A percentile compares a stretch with the other conserved stretches of the same genome.
Conservation (phyloP, 2,888 invertebrate genomes). For the Drosophila neonasuta region DNA sequence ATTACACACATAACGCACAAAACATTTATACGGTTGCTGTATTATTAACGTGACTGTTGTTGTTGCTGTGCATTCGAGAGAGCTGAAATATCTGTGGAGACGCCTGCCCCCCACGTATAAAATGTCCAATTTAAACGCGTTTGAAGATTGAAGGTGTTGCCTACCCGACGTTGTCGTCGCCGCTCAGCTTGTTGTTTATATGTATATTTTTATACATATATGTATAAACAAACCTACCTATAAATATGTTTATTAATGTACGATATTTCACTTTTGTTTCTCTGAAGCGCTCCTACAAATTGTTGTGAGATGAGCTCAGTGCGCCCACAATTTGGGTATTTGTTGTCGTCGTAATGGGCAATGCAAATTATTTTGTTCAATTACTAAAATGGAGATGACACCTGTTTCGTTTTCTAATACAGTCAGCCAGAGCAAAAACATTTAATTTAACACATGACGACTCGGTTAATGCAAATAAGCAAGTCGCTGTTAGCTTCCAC, state of each 20-base stretch:
- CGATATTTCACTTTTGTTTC: slow-evolving; percentile 31
- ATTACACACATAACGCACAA: slow-evolving; percentile 43
- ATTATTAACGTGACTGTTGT: slow-evolving; percentile 7
- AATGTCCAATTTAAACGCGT: slow-evolving; percentile 59
- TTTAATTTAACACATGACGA: slow-evolving; percentile 35
- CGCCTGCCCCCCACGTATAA: slow-evolving; percentile 51
- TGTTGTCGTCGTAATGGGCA: slow-evolving; percentile 22
- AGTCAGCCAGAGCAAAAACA: slow-evolving; percentile 6
- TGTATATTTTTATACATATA: slow-evolving; percentile 6
- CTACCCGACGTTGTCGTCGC: slow-evolving; percentile 21
- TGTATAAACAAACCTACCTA: slow-evolving; percentile 12
- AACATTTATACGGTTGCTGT: slow-evolving; percentile 43
- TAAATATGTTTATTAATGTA: slow-evolving; percentile 15
- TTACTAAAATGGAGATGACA: slow-evolving; percentile 71
- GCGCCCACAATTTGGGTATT: slow-evolving; percentile 53
- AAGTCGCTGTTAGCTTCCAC: slow-evolving; percentile 13
- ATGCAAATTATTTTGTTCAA: slow-evolving; percentile 60
- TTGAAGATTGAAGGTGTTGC: slow-evolving; percentile 53
- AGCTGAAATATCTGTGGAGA: slow-evolving; percentile 41
- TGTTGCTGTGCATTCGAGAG: slow-evolving; percentile 32
- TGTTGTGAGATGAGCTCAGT: slow-evolving; percentile 72
- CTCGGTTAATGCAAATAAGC: slow-evolving; percentile 45
- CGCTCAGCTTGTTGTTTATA: slow-evolving; percentile 22
- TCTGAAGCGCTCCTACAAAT: slow-evolving; percentile 59
- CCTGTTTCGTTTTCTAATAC: slow-evolving; percentile 51